Conservation (phyloP, 2,888 invertebrate species). For the Mimachlamys varia region DNA sequence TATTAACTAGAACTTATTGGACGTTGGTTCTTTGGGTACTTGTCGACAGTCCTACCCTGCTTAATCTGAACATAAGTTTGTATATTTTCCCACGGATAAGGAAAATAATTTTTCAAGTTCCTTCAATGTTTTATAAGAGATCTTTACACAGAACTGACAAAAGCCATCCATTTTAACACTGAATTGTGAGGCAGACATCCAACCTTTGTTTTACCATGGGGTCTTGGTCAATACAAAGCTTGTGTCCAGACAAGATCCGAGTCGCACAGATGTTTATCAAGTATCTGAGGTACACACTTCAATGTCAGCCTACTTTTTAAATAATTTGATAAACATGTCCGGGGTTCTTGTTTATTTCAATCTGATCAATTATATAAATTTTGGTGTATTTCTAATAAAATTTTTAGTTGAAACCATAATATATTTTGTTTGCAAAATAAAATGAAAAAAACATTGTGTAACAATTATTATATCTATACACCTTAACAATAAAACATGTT, state of each 20-base stretch:
- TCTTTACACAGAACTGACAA: slow-evolving; percentile 5
- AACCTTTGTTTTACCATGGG: background rate
- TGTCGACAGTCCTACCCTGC: no score
- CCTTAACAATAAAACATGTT: no score
- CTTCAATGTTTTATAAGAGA: background rate
- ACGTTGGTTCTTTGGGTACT: no score
- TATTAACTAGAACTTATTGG: no score
- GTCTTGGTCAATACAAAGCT: background rate
- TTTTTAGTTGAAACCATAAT: no score
- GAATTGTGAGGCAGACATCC: background rate
- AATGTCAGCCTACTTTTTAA: background rate
- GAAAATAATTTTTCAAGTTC: background rate
- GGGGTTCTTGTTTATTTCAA: no score
- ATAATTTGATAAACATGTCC: background rate
- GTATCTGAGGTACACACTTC: background rate
- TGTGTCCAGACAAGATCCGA: slow-evolving; percentile 4
- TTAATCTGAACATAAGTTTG: background rate
- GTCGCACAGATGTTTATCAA: slow-evolving; percentile 8
- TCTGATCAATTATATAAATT: no score
- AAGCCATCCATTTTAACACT: background rate
- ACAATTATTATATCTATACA: no score
- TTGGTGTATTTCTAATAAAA: no score
- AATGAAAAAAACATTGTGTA: no score
- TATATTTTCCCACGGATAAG: background rate
- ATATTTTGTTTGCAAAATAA: no score